Conservation (phyloP, 2,797 vertebrate genomes). For the Chelmon rostratus region DNA sequence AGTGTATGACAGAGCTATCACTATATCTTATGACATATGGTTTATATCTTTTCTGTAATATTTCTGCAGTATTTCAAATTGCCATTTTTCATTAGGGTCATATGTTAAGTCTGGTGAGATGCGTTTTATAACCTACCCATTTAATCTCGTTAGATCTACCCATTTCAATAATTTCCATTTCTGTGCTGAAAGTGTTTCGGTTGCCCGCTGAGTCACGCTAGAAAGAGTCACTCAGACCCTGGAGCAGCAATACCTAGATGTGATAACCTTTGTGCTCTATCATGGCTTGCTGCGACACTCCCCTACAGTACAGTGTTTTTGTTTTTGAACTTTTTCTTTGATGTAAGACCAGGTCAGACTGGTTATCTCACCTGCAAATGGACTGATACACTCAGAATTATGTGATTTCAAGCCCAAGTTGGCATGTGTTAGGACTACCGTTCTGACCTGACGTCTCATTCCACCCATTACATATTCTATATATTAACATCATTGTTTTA, state of each 20-base stretch:
- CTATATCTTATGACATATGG: background rate
- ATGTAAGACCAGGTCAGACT: constrained; percentile 20
- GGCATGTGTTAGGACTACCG: background rate
- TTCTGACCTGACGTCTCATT: background rate
- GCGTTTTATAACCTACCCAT: background rate
- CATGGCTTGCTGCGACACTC: background rate
- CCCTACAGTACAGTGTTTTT: background rate
- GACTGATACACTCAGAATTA: background rate
- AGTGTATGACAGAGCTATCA: background rate
- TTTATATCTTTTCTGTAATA: background rate
- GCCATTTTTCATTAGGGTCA: background rate
- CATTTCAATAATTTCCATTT: background rate
- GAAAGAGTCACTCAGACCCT: constrained; percentile 6
- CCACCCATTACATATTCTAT: background rate
- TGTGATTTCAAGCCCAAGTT: background rate
- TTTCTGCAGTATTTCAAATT: background rate
- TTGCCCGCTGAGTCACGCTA: constrained; percentile 24
- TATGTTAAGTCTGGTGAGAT: background rate
- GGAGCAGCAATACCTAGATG: background rate
- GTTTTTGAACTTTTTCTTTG: background rate
- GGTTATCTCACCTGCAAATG: constrained; percentile 2
- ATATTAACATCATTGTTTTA: background rate
- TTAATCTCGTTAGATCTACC: background rate
- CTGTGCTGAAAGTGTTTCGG: background rate
- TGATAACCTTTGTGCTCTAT: constrained; percentile 17